A percentile compares a stretch with the other conserved stretches of the same genome.
Evolutionary conservation across 2,113 vertebrate genomes (phyloP).

Genomic region (Sylvietta virens): DNA sequence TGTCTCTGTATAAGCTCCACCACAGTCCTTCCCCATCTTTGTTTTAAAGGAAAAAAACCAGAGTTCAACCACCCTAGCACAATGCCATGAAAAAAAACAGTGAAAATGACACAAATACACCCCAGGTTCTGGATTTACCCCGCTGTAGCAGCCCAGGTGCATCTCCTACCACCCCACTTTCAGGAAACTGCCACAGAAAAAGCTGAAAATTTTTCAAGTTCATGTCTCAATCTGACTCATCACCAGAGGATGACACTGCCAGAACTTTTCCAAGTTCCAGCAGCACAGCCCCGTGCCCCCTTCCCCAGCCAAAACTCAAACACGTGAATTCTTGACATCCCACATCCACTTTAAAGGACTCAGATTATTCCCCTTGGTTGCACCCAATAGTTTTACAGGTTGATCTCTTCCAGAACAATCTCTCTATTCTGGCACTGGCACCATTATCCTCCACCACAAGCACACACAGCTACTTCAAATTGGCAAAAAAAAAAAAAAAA

Average conservation of each 20-base stretch:
- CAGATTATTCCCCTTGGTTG: no score
- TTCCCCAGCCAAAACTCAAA: background rate
- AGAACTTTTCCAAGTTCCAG: background rate
- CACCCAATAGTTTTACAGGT: background rate
- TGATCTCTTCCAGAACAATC: background rate
- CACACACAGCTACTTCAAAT: background rate
- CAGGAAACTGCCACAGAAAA: background rate
- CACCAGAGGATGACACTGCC: fast-evolving
- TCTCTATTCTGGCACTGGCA: background rate
- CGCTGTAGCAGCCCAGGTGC: background rate
- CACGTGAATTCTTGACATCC: fast-evolving
- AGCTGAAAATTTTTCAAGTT: background rate
- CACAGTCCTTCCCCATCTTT: background rate
- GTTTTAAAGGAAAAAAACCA: background rate
- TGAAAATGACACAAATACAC: background rate
- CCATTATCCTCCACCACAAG: background rate
- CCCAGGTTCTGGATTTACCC: background rate
- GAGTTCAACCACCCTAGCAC: background rate
- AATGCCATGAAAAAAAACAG: fast-evolving
- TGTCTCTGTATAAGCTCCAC: background rate
- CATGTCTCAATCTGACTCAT: background rate
- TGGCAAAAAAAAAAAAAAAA: background rate
- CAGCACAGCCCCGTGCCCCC: background rate
- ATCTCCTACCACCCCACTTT: background rate
- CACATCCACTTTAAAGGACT: fast-evolving